Evolutionary conservation across 2,113 vertebrate genomes (phyloP), one percentile per base, ranked within the genome.

Genomic region (Harpagus bidentatus): DNA sequence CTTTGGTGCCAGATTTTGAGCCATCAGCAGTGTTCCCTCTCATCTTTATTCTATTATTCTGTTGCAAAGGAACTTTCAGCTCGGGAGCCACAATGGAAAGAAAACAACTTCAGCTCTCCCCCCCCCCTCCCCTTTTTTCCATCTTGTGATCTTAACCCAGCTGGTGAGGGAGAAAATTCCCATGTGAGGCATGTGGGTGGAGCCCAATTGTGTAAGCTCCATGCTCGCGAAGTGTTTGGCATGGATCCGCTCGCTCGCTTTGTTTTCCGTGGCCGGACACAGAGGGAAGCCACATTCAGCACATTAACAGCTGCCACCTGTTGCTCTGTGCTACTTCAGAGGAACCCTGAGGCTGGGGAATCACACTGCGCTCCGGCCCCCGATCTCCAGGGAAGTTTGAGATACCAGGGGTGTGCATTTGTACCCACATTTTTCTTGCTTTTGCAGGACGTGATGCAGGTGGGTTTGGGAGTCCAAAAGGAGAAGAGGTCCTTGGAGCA

Each of bases 31-130:
- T 72, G 77, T 74, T 97, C 77, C 21, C 36, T 95, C 96, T 96
- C 90, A 94, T 97, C 93, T 95, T 97, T 95, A 95, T 96, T 95
- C 93, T 95, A 82, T 93, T 97, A 90, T 95, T 85, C 91, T 36
- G 8, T 87, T 90, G 97, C 78, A 95, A 96, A 93, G 94, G 90
- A 96, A 95, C 92, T 96, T 97, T 89, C 82, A 93, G 93, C 90
- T 96, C 16, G 7, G 73, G 82, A 94, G 55, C 88, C 87, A 90
- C 89, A 96, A 96, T 92, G 80, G 63, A 82, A 96, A 86, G 74
- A 96, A 94, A 92, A 95, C 90, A 88, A 82, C 69, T 82, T 28
- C 62, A n/a, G 71, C 18, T 18, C 45, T 17, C 16, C 10, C 20
- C 47, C 20, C 1, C 0, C 13, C 18, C 16, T 15, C n/a, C 32